Evolutionary conservation across 2,797 vertebrate species (phyloP).

Genomic region (Sternarchorhynchus goeldii): DNA sequence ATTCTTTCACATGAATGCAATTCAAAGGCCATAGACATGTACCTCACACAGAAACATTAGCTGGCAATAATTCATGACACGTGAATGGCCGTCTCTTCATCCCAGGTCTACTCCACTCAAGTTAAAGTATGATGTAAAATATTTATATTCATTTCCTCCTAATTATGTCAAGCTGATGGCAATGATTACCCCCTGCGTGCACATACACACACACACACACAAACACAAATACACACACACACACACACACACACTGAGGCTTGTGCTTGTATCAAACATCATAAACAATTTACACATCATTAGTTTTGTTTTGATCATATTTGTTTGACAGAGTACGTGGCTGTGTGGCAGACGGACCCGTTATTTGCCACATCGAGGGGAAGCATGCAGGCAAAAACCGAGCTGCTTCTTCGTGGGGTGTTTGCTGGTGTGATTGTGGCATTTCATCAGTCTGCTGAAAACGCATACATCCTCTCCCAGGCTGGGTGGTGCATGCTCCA

Average conservation of each 20-base stretch:
- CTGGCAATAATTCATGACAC: slow-evolving; percentile 30
- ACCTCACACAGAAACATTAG: slow-evolving; percentile 18
- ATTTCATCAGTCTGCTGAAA: slow-evolving; percentile 53
- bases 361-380: slow-evolving; percentile 76
- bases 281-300: slow-evolving; percentile 83
- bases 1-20: slow-evolving; percentile 19
- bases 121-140: slow-evolving; percentile 61
- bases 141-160: slow-evolving; percentile 73
- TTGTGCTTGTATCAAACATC: slow-evolving; percentile 73
- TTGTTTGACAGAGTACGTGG: slow-evolving; percentile 77
- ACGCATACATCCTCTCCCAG: slow-evolving; percentile 14
- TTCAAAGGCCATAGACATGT: slow-evolving; percentile 20
- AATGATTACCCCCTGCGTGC: slow-evolving; percentile 67
- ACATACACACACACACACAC: slow-evolving; percentile 10
- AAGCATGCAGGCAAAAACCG: slow-evolving; percentile 54
- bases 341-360: slow-evolving; percentile 67
- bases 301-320: slow-evolving; percentile 84
- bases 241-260: slow-evolving; percentile 46
- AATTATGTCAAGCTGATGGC: slow-evolving; percentile 72
- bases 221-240: slow-evolving; percentile 31
- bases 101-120: slow-evolving; percentile 48
- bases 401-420: slow-evolving; percentile 51
- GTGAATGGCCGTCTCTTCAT: slow-evolving; percentile 39
- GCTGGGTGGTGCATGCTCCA: background rate
- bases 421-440: slow-evolving; percentile 72